Percentiles rank a stretch among this genome's conserved stretches.
phyloP scores from a whole-genome alignment of 2,888 invertebrate genomes.

The Sylvicola cinctus region DNA sequence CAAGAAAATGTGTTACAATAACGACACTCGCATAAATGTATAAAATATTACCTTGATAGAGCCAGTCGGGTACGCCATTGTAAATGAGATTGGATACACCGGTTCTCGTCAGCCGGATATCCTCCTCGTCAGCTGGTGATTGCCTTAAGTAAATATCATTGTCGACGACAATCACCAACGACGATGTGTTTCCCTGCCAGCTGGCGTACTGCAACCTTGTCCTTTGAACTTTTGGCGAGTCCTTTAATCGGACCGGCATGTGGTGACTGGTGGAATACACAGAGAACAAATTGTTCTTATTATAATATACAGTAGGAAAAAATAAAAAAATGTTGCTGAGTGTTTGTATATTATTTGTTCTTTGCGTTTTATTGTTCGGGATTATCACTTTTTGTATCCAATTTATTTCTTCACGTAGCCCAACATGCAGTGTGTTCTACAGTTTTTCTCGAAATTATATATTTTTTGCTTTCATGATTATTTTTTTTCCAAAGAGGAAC shows the following conservation, averaged over 20 bases:
- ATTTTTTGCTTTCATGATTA: too few relatives aligned
- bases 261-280: too few relatives aligned
- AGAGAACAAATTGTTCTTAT: too few relatives aligned
- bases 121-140: conserved; percentile 45
- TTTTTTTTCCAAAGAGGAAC: too few relatives aligned
- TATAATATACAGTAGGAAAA: conserved; percentile 1
- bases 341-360: too few relatives aligned
- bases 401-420: too few relatives aligned
- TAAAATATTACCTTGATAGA: conserved; percentile 91
- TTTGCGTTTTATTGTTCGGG: too few relatives aligned
- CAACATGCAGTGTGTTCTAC: too few relatives aligned
- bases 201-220: conserved; percentile 64
- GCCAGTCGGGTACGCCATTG: conserved; percentile 90
- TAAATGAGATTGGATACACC: conserved; percentile 63
- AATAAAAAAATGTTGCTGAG: conserved; percentile 2
- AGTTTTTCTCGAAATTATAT: too few relatives aligned
- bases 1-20: too few relatives aligned
- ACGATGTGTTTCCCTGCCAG: conserved; percentile 62
- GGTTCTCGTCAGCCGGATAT: conserved; percentile 51
- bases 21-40: too few relatives aligned
- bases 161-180: conserved; percentile 59
- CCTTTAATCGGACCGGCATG: conserved; percentile 63
- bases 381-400: too few relatives aligned
- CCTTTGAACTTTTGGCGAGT: conserved; percentile 42
- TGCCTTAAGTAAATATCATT: conserved; percentile 76